Evolutionary conservation across 1,140 invertebrate genomes (phyloP), one percentile per base, ranked within the genome.

Genomic region (Vanessa atalanta): DNA sequence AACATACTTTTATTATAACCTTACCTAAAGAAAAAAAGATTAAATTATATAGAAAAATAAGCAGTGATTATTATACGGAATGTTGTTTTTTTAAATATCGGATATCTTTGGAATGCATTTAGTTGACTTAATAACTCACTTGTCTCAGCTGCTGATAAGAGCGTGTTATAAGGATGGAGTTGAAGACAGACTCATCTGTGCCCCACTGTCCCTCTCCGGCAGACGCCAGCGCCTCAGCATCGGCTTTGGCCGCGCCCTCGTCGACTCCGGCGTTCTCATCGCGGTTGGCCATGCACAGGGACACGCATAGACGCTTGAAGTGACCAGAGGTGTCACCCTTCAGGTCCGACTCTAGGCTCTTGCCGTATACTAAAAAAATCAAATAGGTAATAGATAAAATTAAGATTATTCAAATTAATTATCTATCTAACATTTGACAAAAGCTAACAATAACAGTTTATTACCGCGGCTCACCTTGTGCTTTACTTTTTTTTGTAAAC

Each of bases 291-390:
- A 97, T 96, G 65, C 95, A 95, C 57, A 97, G 90, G 1, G 97
- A 97, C 20, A 99, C 96, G 64, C 99, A 95, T 5, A 99, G 93
- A 70, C 98, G 95, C 89, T 97, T 97, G 93, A 99, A 99, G 86
- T 97, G 95, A 12, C 94, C 98, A 3, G 98, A 98, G 20, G 98
- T 99, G 84, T 99, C 99, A 26, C 96, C 97, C 85, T 96, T 96
- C 65, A 99, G 93, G 84, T 99, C 98, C 7, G 95, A 95, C 86
- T 99, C 98, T 72, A 99, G 90, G 63, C 95, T 93, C 87, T 95
- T 97, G 75, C 95, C 95, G 89, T 98, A 99, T 80, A 98, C 97
- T 98, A 85, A 65, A 47, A 15, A 72, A 63, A 67, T 11, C 48
- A 68, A 1, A 31, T 31, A 31, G 26, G 6, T 6, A 31, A 31